Base-by-base conservation (phyloP, 2,113 vertebrate genomes). In the Orycteropus afer region DNA sequence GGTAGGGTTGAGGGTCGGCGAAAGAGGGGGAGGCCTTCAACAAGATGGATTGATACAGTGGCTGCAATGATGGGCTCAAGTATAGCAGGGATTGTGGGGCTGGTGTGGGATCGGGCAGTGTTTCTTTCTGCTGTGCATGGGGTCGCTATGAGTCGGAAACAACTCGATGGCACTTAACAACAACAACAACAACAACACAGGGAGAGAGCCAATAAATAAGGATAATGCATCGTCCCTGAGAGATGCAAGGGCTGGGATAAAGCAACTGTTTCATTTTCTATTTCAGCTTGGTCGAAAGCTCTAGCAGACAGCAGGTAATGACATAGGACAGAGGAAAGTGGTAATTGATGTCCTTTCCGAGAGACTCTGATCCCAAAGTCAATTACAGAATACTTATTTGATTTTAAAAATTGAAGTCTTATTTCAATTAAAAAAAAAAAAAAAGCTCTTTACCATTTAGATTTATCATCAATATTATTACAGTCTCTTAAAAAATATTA, bases 301-400 rank as follows among this genome's bases (percentile, higher is more conserved):
- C 42, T 87, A 40, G 57, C 37, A 93, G 86, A 67, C 42, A 11
- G 18, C 25, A 79, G 23, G 61, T 73, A 79, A 93, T 92, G 67
- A 67, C 4, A 63, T 37, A 67, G 18, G 49, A 27, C 4, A 45
- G 47, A 9, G 32, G 78, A 90, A 1, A 34, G 45, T 53, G 29
- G 61, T 47, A 55, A 86, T 84, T 87, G 94, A 80, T 37, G 42
- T 67, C 61, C 77, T 94, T 91, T 94, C 84, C 29, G 78, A 90
- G 84, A 79, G 34, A 61, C 5, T 57, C 3, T 32, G 59, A 37
- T 51, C 51, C 63, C 25, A 57, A 86, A 89, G 55, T 92, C 74
- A 86, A 69, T 85, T 49, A n/a, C n/a, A 88, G 76, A 90, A 83
- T 57, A 53, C 3, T 4, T 49, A 45, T 47, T 84, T 57, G 59